phyloP scores from a whole-genome alignment of 1,140 invertebrate genomes.

The Aleiodes sp. region DNA sequence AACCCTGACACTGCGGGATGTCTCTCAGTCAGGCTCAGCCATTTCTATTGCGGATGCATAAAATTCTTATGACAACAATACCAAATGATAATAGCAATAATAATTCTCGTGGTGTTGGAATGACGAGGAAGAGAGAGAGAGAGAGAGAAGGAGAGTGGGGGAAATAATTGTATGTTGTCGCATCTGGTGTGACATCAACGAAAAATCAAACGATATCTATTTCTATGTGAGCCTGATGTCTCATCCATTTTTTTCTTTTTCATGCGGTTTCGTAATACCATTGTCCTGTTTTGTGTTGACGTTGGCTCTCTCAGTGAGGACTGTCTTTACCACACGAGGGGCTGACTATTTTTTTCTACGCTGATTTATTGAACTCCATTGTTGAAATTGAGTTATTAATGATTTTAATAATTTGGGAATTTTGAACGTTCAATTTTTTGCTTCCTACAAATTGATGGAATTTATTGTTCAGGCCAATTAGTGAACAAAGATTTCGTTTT shows the following conservation, averaged over 20 bases:
- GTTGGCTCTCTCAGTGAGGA: background rate
- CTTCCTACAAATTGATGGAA: too few species aligned
- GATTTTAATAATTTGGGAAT: too few species aligned
- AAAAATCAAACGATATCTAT: background rate
- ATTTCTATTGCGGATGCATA: background rate
- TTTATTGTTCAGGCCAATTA: too few species aligned
- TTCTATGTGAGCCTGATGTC: background rate
- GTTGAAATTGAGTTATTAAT: background rate
- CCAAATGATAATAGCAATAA: background rate
- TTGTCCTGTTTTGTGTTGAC: background rate
- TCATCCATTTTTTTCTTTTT: conserved; percentile 4
- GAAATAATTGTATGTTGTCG: background rate
- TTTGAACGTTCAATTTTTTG: too few species aligned
- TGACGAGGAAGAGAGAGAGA: too few species aligned
- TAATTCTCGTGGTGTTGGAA: too few species aligned
- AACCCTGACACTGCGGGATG: background rate
- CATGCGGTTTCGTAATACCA: background rate
- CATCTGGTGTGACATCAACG: background rate
- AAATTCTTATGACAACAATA: background rate
- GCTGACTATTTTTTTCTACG: too few species aligned
- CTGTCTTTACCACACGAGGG: background rate
- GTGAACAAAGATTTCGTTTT: too few species aligned
- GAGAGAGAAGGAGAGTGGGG: background rate
- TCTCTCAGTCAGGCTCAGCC: too few species aligned
- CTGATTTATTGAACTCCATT: background rate